Conservation (phyloP, 2,888 invertebrate genomes). For the Brachylomia viminalis region DNA sequence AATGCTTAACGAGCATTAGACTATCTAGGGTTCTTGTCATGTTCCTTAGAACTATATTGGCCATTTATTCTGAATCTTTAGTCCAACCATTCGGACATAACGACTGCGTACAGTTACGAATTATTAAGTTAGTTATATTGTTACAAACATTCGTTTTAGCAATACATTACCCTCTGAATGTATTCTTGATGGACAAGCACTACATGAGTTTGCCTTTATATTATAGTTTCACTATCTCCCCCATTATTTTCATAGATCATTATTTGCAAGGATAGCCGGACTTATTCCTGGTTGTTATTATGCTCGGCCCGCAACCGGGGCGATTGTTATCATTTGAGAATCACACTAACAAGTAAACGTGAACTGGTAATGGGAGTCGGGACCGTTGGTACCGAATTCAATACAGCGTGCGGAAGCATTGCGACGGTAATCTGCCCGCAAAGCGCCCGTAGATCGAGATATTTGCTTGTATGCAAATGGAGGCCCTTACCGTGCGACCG, state of each 20-base stretch:
- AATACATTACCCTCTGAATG: slow-evolving; percentile 32
- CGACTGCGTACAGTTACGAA: slow-evolving; percentile 36
- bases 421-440: slow-evolving; percentile 83
- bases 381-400: slow-evolving; percentile 85
- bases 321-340: slow-evolving; percentile 86
- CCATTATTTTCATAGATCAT: slow-evolving; percentile 51
- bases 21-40: slow-evolving; percentile 42
- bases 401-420: slow-evolving; percentile 86
- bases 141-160: slow-evolving; percentile 11
- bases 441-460: slow-evolving; percentile 86
- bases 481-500: slow-evolving; percentile 87
- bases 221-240: slow-evolving; percentile 25
- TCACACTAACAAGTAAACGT: slow-evolving; percentile 88
- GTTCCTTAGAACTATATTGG: slow-evolving; percentile 38
- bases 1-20: slow-evolving; percentile 40
- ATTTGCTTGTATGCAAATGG: slow-evolving; percentile 89
- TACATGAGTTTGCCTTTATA: slow-evolving; percentile 6
- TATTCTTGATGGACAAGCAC: slow-evolving; percentile 34
- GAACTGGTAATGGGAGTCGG: slow-evolving; percentile 83
- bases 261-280: slow-evolving; percentile 63
- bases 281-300: slow-evolving; percentile 73
- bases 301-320: slow-evolving; percentile 70
- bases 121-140: slow-evolving; percentile 18
- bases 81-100: slow-evolving; percentile 40
- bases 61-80: slow-evolving; percentile 41